Conservation (phyloP, 2,888 invertebrate genomes). For the Andrena minutula region DNA sequence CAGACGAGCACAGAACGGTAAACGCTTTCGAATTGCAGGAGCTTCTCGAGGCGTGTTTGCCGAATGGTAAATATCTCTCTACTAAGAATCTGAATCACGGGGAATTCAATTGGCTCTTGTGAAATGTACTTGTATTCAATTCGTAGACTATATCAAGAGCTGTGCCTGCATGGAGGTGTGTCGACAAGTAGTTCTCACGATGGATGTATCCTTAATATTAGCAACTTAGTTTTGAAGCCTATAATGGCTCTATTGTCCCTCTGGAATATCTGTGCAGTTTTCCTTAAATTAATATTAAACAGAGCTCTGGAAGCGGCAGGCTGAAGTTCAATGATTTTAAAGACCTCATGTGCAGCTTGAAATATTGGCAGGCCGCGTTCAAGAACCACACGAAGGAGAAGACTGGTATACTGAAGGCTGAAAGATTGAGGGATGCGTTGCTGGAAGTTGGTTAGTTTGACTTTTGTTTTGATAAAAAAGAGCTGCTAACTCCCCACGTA, state of each 20-base stretch:
- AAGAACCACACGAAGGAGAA: conserved; percentile 96
- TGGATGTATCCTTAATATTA: conserved; percentile 91
- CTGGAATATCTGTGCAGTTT: conserved; percentile 25
- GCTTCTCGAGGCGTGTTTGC: conserved; percentile 94
- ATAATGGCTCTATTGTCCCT: not conserved
- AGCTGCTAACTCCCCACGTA: not conserved
- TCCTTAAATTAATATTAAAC: conserved; percentile 62
- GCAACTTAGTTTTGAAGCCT: not conserved
- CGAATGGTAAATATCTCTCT: conserved; percentile 88
- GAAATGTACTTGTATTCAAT: conserved; percentile 19
- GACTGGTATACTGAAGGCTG: conserved; percentile 95
- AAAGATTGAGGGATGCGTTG: conserved; percentile 93
- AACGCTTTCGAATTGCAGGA: conserved; percentile 97
- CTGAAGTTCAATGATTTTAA: conserved; percentile 94
- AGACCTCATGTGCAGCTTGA: conserved; percentile 95
- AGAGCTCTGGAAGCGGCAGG: conserved; percentile 92
- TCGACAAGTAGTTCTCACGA: conserved; percentile 94
- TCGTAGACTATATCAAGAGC: conserved; percentile 95
- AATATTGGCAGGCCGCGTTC: conserved; percentile 96
- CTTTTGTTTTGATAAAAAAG: not conserved
- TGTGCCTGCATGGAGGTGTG: conserved; percentile 97
- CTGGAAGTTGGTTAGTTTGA: conserved; percentile 90
- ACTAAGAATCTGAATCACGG: not conserved
- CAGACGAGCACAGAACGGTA: conserved; percentile 95
- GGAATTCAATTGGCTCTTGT: not conserved